Conservation (phyloP, 2,888 invertebrate species). For the Criorhina ranunculi region DNA sequence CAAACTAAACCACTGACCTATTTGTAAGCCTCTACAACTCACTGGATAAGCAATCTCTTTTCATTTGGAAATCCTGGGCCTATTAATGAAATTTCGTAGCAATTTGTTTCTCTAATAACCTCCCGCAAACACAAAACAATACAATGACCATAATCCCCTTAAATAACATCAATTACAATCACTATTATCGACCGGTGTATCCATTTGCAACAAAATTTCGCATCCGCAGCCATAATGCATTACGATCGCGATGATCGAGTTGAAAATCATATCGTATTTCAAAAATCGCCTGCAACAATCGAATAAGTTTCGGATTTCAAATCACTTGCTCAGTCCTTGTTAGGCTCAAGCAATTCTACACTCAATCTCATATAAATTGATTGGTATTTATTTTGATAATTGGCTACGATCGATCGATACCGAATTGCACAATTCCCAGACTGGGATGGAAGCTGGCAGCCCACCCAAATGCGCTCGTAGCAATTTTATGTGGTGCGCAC, state of each 20-base stretch:
- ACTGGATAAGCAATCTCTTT: too few relatives aligned
- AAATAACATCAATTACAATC: constrained; percentile 73
- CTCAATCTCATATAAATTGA: constrained; percentile 79
- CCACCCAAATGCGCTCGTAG: constrained; percentile 80
- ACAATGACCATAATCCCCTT: constrained; percentile 59
- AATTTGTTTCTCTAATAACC: constrained; percentile 51
- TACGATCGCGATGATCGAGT: constrained; percentile 34
- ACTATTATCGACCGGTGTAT: constrained; percentile 36
- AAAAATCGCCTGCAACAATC: constrained; percentile 76
- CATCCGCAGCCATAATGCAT: constrained; percentile 17
- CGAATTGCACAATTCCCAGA: constrained; percentile 42
- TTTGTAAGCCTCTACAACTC: too few relatives aligned
- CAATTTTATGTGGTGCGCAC: constrained; percentile 71
- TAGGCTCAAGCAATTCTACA: constrained; percentile 61
- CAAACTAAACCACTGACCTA: too few relatives aligned
- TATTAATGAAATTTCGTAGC: constrained; percentile 28
- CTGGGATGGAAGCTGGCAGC: constrained; percentile 71
- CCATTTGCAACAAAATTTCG: constrained; percentile 45
- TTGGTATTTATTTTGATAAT: constrained; percentile 81
- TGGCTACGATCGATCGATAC: constrained; percentile 78
- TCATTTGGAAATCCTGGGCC: background rate
- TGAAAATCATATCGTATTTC: constrained; percentile 75
- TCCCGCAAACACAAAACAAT: constrained; percentile 28
- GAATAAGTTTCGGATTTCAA: constrained; percentile 79
- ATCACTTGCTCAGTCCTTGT: constrained; percentile 65